These are phyloP conservation scores for Leptinotarsa defecta DNA, from an alignment of 1,140 invertebrate genomes.

Conservation along the genomic window DNA sequence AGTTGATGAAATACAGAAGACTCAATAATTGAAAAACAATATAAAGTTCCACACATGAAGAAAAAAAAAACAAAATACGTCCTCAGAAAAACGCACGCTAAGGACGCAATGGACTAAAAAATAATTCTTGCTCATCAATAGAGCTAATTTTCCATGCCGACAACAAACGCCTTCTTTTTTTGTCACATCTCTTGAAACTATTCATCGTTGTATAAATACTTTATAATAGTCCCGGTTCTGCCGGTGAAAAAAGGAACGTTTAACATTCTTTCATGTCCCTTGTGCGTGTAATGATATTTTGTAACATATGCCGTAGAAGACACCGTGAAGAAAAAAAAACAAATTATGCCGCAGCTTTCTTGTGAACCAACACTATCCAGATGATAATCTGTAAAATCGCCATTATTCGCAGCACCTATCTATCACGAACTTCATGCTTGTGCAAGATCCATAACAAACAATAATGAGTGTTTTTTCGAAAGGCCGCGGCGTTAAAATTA, in stretches of 20 bases:
- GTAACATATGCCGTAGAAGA: background rate
- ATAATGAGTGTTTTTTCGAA: background rate
- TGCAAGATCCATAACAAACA: conserved; percentile 1
- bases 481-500: conserved; percentile 1
- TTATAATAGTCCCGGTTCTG: background rate
- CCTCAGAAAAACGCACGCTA: too few relatives aligned
- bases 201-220: background rate
- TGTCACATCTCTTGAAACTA: background rate
- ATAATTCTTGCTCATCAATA: too few relatives aligned
- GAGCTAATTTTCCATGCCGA: too few relatives aligned
- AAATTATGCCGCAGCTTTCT: background rate
- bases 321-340: background rate
- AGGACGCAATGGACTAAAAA: too few relatives aligned
- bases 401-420: conserved; percentile 8
- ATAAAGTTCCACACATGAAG: too few relatives aligned
- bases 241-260: background rate
- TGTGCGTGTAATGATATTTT: conserved; percentile 2
- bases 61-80: too few relatives aligned
- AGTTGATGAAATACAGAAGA: too few relatives aligned
- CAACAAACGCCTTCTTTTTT: too few relatives aligned
- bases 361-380: background rate
- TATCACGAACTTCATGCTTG: background rate
- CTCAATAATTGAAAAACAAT: too few relatives aligned
- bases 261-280: conserved; percentile 1
- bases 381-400: background rate